Evolutionary conservation across 2,113 vertebrate genomes (phyloP), one percentile per base, ranked within the genome.

Genomic region (Myotis davidii): DNA sequence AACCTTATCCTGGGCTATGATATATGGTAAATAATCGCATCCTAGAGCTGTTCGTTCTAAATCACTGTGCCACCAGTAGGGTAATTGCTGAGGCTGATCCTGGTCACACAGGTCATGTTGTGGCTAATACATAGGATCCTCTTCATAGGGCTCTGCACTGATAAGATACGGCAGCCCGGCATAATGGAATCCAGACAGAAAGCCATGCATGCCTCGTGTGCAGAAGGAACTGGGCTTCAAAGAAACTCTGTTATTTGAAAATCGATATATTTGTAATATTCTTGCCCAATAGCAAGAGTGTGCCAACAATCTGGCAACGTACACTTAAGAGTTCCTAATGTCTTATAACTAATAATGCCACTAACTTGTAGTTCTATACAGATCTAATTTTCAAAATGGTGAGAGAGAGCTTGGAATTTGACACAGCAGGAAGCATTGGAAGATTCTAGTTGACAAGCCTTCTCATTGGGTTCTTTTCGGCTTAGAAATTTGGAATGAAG

Each of bases 81-180:
- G 37, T 95, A 88, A 95, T 94, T 77, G 74, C 65, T 13, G 56
- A 25, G 87, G 64, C 74, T 92, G 90, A 88, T 90, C 74, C n/a
- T 91, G 92, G 64, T 73, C 69, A 84, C 45, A 34, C 9, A 72
- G 95, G 90, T 96, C 92, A 94, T 73, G 79, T 65, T 94, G 69
- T 79, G 56, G 73, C 90, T 97, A 84, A 96, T 94, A 82, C 85
- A 78, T 32, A 72, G 73, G 88, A 79, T 85, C 76, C 23, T 92
- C 67, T 84, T 92, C 72, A 32, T 7, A 52, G 50, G 73, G 13
- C 42, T 83, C 37, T 76, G 54, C 32, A 18, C 87, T 94, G 96
- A 97, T 92, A 96, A 94, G 90, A 67, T 10, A 20, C 23, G 72
- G 94, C 94, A 96, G 95, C 67, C 83, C n/a, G 70, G 76, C 77